Percentiles rank a stretch among this genome's conserved stretches.
Conservation (phyloP, 2,113 vertebrate species). For the Junco hyemalis region DNA sequence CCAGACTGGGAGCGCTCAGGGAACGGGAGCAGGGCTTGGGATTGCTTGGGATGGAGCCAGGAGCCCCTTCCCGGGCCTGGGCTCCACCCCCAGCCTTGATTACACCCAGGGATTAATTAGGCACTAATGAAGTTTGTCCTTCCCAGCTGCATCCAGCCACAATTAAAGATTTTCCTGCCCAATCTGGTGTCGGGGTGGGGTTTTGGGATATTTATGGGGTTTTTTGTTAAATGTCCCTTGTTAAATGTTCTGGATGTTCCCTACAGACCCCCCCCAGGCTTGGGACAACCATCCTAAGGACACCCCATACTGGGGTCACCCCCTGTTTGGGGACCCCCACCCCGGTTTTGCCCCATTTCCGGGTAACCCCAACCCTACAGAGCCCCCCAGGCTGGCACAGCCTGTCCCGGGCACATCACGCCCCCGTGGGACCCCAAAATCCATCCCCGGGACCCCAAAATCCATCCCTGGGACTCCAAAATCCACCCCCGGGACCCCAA, state of each 20-base stretch:
- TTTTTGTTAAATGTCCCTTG: background rate
- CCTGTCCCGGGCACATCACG: background rate
- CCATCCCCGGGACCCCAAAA: no score
- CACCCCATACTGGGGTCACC: background rate
- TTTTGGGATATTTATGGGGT: background rate
- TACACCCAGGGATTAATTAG: background rate
- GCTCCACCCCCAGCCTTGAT: accelerated
- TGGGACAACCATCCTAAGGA: background rate
- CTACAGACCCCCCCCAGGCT: no score
- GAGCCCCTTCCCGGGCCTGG: background rate
- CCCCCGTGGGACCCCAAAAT: no score
- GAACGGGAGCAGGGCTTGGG: background rate
- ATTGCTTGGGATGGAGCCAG: background rate
- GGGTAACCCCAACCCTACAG: background rate
- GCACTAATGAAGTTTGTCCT: background rate
- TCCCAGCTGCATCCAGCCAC: accelerated
- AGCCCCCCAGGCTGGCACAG: background rate
- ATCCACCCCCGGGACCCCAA: no score
- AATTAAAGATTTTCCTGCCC: background rate
- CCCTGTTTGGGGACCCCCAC: background rate
- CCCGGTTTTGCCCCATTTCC: background rate
- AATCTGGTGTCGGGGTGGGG: accelerated
- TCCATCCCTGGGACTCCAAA: no score
- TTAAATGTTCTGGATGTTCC: background rate
- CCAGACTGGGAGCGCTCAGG: background rate